Percentiles rank a stretch among this genome's conserved stretches.
These are phyloP conservation scores for Salminus brasiliensis DNA, from an alignment of 2,113 vertebrate genomes.

Conservation along the genomic window DNA sequence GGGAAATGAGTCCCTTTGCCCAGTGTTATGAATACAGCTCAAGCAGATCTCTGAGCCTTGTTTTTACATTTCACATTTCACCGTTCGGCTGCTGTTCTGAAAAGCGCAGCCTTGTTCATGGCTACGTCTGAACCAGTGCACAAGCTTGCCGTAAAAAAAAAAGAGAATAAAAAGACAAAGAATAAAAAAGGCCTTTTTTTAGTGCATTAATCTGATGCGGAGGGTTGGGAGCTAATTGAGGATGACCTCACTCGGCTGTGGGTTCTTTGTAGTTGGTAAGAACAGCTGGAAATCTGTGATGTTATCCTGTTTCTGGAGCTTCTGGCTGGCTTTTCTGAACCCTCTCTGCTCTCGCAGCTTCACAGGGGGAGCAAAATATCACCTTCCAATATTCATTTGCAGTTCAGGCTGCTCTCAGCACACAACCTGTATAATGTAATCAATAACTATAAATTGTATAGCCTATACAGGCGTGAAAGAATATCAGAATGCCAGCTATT, in stretches of 20 bases:
- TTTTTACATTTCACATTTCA: conserved; percentile 20
- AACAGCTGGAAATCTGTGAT: conserved; percentile 44
- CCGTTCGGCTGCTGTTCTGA: conserved; percentile 8
- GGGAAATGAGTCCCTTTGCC: background rate
- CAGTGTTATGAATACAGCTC: background rate
- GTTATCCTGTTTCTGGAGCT: conserved; percentile 30
- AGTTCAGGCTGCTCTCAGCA: conserved; percentile 43
- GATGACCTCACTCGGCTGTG: conserved; percentile 21
- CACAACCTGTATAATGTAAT: conserved; percentile 48
- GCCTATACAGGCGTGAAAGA: conserved; percentile 31
- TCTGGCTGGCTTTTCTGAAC: conserved; percentile 15
- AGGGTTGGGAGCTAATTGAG: conserved; percentile 46
- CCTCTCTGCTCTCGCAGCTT: too few relatives aligned
- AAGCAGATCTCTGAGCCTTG: background rate
- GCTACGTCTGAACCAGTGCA: background rate
- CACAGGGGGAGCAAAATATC: conserved; percentile 1
- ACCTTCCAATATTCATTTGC: conserved; percentile 49
- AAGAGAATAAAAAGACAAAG: conserved; percentile 25
- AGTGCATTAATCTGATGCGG: conserved; percentile 41
- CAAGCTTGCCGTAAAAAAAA: background rate
- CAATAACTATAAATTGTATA: conserved; percentile 47
- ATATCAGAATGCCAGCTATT: conserved; percentile 38
- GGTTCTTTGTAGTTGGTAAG: background rate
- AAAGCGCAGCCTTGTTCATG: background rate
- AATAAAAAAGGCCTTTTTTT: background rate